These are phyloP conservation scores for Hydrolagus affinis DNA, from an alignment of 2,113 vertebrate genomes.

Conservation along the genomic window DNA sequence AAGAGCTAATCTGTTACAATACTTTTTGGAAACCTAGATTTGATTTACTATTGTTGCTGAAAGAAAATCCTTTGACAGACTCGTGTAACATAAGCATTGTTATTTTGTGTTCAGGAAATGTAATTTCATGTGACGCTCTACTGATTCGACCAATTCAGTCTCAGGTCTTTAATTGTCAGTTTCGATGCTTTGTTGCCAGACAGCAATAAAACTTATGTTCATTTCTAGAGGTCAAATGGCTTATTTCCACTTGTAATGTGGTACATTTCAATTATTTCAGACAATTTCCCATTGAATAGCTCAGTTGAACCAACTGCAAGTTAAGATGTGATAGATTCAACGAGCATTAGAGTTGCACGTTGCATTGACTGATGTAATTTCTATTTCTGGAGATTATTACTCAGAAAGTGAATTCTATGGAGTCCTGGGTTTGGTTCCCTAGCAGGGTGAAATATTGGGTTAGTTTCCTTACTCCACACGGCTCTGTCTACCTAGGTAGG, in stretches of 20 bases:
- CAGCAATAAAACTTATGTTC: too few relatives aligned
- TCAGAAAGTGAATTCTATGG: neutral
- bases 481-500: too few relatives aligned
- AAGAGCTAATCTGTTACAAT: neutral
- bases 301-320: neutral
- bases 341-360: too few relatives aligned
- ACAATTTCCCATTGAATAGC: neutral
- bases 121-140: too few relatives aligned
- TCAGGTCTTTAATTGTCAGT: neutral
- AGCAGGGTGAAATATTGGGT: too few relatives aligned
- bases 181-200: neutral
- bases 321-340: neutral
- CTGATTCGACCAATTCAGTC: neutral
- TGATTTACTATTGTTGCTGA: neutral
- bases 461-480: too few relatives aligned
- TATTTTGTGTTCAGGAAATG: neutral
- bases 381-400: neutral
- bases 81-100: neutral
- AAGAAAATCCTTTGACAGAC: neutral
- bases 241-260: neutral
- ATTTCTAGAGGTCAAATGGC: neutral
- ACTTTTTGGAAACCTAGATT: too few relatives aligned
- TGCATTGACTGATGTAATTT: too few relatives aligned
- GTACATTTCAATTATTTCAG: neutral
- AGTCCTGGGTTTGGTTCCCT: too few relatives aligned